A percentile compares a stretch with the other conserved stretches of the same genome.
These are phyloP conservation scores for Daktulosphaira vitifoliae DNA, from an alignment of 1,140 invertebrate species.

Conservation along the genomic window DNA sequence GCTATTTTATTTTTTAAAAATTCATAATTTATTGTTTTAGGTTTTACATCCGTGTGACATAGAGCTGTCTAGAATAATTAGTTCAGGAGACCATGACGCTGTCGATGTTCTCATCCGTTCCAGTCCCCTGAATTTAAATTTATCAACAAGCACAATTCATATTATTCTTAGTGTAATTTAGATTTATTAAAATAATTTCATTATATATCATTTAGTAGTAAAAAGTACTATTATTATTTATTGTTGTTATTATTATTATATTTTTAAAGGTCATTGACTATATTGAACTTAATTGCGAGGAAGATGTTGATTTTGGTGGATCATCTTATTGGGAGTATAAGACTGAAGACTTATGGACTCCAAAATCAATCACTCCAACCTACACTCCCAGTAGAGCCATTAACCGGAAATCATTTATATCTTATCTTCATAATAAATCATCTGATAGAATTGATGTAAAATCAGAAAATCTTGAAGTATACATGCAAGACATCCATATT, in stretches of 20 bases:
- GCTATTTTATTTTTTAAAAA: too few species aligned
- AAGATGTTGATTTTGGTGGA: neutral
- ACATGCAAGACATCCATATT: conserved; percentile 16
- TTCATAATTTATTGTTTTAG: conserved; percentile 38
- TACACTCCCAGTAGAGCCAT: neutral
- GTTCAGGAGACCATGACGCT: conserved; percentile 53
- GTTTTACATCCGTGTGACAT: conserved; percentile 62
- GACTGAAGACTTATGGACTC: conserved; percentile 62
- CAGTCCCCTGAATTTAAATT: conserved; percentile 59
- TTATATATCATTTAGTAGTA: neutral
- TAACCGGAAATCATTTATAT: neutral
- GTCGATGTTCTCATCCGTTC: conserved; percentile 50
- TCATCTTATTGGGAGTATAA: conserved; percentile 28
- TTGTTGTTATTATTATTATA: too few species aligned
- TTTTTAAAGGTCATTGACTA: conserved; percentile 16
- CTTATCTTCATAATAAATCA: neutral
- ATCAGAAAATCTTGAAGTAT: conserved; percentile 23
- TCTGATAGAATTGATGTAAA: conserved; percentile 7
- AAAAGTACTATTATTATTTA: too few species aligned
- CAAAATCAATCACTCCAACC: conserved; percentile 51
- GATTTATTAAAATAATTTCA: too few species aligned
- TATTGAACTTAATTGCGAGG: conserved; percentile 10
- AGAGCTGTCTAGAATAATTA: conserved; percentile 57
- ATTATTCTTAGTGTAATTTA: conserved; percentile 51
- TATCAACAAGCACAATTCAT: conserved; percentile 64